These are phyloP conservation scores for Sebastiscus tertius DNA, from an alignment of 2,797 vertebrate species.

Conservation along the genomic window DNA sequence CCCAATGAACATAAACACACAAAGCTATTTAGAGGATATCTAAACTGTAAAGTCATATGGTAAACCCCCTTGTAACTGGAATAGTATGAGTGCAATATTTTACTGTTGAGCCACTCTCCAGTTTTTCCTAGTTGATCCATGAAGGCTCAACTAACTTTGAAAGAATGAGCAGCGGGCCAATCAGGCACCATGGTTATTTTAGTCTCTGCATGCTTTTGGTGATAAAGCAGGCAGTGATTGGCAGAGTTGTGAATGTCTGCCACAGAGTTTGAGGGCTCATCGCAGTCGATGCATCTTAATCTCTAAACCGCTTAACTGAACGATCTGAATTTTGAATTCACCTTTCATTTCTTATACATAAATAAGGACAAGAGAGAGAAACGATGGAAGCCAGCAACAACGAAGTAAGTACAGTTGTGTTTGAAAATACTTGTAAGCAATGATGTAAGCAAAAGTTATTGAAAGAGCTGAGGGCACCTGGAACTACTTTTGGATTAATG, in stretches of 20 bases:
- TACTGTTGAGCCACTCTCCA: slow-evolving; percentile 36
- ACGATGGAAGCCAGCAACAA: slow-evolving; percentile 58
- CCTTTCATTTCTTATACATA: background rate
- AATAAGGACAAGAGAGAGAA: slow-evolving; percentile 3
- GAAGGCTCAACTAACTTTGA: slow-evolving; percentile 43
- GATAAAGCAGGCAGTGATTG: slow-evolving; percentile 68
- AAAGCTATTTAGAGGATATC: background rate
- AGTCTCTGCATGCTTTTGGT: slow-evolving; percentile 54
- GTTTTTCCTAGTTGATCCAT: slow-evolving; percentile 29
- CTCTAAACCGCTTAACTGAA: background rate
- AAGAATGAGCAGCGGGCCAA: slow-evolving; percentile 66
- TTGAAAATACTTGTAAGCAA: background rate
- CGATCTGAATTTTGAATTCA: background rate
- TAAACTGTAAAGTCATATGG: background rate
- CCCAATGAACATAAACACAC: background rate
- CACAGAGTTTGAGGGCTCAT: slow-evolving; percentile 11
- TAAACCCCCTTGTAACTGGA: background rate
- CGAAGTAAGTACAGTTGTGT: slow-evolving; percentile 48
- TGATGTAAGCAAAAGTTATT: background rate
- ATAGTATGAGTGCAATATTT: slow-evolving; percentile 14
- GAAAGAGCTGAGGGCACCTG: background rate
- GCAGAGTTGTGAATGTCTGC: slow-evolving; percentile 33
- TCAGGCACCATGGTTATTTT: slow-evolving; percentile 70
- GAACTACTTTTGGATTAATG: background rate
- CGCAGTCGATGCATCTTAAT: background rate